Evolutionary conservation across 2,888 invertebrate genomes (phyloP).

Genomic region (Matsumyia berberina): DNA sequence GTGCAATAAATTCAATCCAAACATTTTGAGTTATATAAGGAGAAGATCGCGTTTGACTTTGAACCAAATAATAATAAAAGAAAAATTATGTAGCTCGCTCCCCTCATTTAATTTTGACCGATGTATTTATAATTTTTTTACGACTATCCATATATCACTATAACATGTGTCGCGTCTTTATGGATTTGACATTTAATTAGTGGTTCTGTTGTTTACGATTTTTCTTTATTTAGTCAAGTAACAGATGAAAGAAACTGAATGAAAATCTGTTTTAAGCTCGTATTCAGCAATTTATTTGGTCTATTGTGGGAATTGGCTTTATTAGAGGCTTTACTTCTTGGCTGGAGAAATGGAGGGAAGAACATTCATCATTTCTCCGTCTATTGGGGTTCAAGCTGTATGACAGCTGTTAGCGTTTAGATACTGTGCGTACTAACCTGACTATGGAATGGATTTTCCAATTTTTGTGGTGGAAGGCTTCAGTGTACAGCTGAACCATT

Average conservation of each 20-base stretch:
- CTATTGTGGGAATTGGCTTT: slow-evolving; percentile 24
- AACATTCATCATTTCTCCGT: no score
- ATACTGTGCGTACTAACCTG: no score
- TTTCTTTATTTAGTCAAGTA: slow-evolving; percentile 25
- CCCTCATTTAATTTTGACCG: slow-evolving; percentile 30
- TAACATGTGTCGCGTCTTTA: slow-evolving; percentile 64
- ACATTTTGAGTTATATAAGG: slow-evolving; percentile 25
- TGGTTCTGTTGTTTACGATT: slow-evolving; percentile 60
- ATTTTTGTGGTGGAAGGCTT: no score
- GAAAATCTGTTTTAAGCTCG: slow-evolving; percentile 30
- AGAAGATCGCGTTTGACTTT: slow-evolving; percentile 4
- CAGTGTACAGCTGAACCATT: no score
- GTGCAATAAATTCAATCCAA: slow-evolving; percentile 40
- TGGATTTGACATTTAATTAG: slow-evolving; percentile 58
- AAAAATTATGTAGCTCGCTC: neutral
- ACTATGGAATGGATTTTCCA: no score
- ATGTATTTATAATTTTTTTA: slow-evolving; percentile 57
- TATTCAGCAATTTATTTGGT: slow-evolving; percentile 20
- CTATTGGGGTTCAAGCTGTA: no score
- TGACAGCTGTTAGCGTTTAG: no score
- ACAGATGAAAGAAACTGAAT: slow-evolving; percentile 25
- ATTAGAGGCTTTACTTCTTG: no score
- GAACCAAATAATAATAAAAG: slow-evolving; percentile 17
- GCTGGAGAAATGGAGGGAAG: no score
- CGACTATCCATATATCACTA: slow-evolving; percentile 54